These are phyloP conservation scores for Xylota segnis DNA, from an alignment of 2,888 invertebrate species.

Conservation along the genomic window DNA sequence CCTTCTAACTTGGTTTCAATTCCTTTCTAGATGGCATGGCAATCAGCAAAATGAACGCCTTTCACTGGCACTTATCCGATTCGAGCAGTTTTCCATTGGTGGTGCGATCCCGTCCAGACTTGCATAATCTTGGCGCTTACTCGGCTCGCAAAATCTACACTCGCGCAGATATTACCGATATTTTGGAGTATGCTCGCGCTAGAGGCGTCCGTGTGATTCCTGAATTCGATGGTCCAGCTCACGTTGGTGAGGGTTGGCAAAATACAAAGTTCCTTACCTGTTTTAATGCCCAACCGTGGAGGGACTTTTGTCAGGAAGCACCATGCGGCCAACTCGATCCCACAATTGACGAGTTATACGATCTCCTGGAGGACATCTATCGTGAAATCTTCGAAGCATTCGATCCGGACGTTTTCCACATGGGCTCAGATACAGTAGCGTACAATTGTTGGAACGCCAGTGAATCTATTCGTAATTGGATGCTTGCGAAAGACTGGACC, in stretches of 20 bases:
- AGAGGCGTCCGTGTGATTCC: conserved; percentile 93
- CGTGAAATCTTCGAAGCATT: conserved; percentile 87
- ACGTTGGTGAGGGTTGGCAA: conserved; percentile 93
- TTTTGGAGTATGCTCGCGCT: conserved; percentile 87
- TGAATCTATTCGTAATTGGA: conserved; percentile 87
- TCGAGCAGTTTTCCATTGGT: conserved; percentile 95
- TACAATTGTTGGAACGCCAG: conserved; percentile 90
- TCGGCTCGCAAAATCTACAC: conserved; percentile 88
- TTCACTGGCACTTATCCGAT: conserved; percentile 96
- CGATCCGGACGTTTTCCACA: conserved; percentile 90
- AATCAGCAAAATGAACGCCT: conserved; percentile 93
- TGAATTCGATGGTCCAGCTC: conserved; percentile 94
- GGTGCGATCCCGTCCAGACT: conserved; percentile 87
- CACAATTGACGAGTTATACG: conserved; percentile 87
- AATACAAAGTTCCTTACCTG: conserved; percentile 87
- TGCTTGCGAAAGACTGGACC: conserved; percentile 87
- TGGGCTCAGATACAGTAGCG: conserved; percentile 91
- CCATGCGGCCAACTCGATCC: conserved; percentile 92
- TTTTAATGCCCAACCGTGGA: conserved; percentile 89
- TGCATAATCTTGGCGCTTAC: conserved; percentile 90
- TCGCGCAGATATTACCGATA: conserved; percentile 84
- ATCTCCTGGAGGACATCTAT: conserved; percentile 88
- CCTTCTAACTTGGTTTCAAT: background rate
- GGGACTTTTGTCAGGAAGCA: conserved; percentile 89
- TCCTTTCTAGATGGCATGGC: conserved; percentile 90